Percentiles rank a stretch among this genome's conserved stretches.
phyloP scores from a whole-genome alignment of 2,888 invertebrate genomes.

The Emmelina monodactyla region DNA sequence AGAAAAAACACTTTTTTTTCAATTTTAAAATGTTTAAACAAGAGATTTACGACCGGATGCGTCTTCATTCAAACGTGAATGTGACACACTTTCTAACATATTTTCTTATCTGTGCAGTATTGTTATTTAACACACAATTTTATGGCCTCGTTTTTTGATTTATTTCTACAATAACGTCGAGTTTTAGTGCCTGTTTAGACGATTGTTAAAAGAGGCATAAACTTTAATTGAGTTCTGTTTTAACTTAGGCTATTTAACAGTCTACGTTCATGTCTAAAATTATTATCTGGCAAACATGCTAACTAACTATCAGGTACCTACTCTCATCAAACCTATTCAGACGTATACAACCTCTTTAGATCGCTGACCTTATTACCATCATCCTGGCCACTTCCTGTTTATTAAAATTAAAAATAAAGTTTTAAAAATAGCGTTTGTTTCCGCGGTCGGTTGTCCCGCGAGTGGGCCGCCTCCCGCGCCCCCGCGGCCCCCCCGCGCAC shows the following conservation, averaged over 20 bases:
- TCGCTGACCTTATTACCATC: no score
- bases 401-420: no score
- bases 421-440: conserved; percentile 19
- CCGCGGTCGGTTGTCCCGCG: conserved; percentile 22
- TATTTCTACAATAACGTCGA: conserved; percentile 8
- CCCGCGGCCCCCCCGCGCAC: conserved; percentile 59
- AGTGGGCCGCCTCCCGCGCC: conserved; percentile 59
- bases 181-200: background rate
- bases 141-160: conserved; percentile 31
- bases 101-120: conserved; percentile 46
- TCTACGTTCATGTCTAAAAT: no score
- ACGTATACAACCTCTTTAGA: no score
- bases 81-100: conserved; percentile 56
- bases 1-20: background rate
- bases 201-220: no score
- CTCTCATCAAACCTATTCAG: no score
- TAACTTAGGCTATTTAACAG: no score
- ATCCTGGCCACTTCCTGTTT: no score
- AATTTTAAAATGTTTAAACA: conserved; percentile 42
- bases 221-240: no score
- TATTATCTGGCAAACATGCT: no score
- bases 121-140: conserved; percentile 44
- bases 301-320: no score
- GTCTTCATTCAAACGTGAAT: conserved; percentile 54
- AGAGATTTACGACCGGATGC: conserved; percentile 59